Evolutionary conservation across 2,888 invertebrate genomes (phyloP).

Genomic region (Euclidia mi): DNA sequence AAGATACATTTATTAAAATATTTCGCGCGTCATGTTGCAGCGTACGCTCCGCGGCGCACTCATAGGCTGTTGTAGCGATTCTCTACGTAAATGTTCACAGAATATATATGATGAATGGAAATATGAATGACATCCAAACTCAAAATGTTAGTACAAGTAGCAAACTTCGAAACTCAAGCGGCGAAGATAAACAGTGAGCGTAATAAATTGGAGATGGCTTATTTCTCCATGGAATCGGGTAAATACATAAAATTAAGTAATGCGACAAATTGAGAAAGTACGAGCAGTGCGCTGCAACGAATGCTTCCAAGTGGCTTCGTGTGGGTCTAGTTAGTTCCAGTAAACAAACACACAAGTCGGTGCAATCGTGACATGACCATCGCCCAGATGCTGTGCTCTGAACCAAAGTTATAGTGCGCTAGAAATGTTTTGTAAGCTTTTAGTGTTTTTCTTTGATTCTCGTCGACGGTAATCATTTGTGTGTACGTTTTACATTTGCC

Average conservation of each 20-base stretch:
- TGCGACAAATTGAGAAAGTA: slow-evolving; percentile 50
- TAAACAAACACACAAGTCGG: slow-evolving; percentile 76
- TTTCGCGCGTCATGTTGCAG: slow-evolving; percentile 5
- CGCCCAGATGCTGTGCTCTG: slow-evolving; percentile 68
- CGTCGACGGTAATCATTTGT: no score
- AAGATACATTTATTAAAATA: slow-evolving; percentile 2
- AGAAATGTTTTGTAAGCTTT: slow-evolving; percentile 26
- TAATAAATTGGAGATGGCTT: slow-evolving; percentile 27
- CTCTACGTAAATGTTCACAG: no score
- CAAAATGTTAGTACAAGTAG: background rate
- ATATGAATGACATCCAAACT: no score
- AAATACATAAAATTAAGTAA: slow-evolving; percentile 51
- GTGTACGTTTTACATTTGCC: no score
- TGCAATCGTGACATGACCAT: slow-evolving; percentile 76
- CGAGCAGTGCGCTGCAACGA: slow-evolving; percentile 37
- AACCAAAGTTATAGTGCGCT: slow-evolving; percentile 32
- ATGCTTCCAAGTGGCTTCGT: slow-evolving; percentile 59
- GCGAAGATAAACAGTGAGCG: slow-evolving; percentile 8
- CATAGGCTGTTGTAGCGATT: no score
- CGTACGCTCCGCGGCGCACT: background rate
- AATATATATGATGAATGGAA: no score
- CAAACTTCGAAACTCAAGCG: background rate
- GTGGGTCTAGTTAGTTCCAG: slow-evolving; percentile 70
- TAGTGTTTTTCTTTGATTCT: no score
- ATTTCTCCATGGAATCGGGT: slow-evolving; percentile 39